Conservation (phyloP, 2,797 vertebrate genomes). For the Labroides dimidiatus region DNA sequence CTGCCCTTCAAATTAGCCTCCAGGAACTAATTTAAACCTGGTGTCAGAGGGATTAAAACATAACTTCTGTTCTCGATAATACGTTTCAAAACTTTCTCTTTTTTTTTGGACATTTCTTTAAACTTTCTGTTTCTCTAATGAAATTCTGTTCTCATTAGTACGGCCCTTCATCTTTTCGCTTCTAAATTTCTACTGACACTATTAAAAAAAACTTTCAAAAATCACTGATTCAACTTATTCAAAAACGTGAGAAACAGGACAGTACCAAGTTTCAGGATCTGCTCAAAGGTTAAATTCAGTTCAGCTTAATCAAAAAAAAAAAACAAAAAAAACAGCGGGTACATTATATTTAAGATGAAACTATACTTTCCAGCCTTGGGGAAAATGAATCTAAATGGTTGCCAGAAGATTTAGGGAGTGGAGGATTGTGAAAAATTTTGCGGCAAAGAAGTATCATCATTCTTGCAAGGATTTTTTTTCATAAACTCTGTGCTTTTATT, state of each 20-base stretch:
- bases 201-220: background rate
- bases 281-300: background rate
- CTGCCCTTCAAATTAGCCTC: too few species aligned
- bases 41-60: too few species aligned
- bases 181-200: background rate
- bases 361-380: background rate
- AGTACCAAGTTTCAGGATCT: background rate
- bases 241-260: background rate
- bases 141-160: too few species aligned
- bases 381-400: background rate
- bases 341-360: background rate
- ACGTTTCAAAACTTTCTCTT: too few species aligned
- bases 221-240: background rate
- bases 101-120: too few species aligned
- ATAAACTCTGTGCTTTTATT: too few species aligned
- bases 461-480: too few species aligned
- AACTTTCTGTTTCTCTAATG: too few species aligned
- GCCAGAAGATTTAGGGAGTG: background rate
- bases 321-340: background rate
- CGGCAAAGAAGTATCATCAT: background rate
- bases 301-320: slow-evolving; percentile 3
- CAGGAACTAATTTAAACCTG: too few species aligned
- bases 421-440: background rate
- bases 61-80: too few species aligned
- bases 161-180: too few species aligned